phyloP scores from a whole-genome alignment of 1,140 invertebrate species.

The Penaeus chinensis region DNA sequence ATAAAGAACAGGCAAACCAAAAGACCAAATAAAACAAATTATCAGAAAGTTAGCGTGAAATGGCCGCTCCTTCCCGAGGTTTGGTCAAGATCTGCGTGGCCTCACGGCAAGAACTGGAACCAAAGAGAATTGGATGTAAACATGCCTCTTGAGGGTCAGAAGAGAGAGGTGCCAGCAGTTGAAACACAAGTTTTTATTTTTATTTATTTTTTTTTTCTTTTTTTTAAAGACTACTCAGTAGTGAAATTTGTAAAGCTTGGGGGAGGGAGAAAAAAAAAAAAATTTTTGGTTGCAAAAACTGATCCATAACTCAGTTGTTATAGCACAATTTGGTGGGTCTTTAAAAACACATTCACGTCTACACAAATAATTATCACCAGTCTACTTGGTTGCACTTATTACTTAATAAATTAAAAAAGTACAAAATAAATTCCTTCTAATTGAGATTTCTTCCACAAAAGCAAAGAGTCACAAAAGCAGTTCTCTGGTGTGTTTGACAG shows the following conservation, averaged over 20 bases:
- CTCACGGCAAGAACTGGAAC: no score
- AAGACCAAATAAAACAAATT: not conserved
- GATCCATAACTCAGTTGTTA: conserved; percentile 58
- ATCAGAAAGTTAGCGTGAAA: no score
- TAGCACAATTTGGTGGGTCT: conserved; percentile 58
- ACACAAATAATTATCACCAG: conserved; percentile 55
- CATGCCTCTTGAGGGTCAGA: conserved; percentile 20
- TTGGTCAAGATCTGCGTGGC: no score
- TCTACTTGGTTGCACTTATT: conserved; percentile 61
- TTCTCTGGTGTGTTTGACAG: conserved; percentile 55
- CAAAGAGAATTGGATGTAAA: no score
- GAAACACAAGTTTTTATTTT: conserved; percentile 33
- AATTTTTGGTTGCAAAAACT: conserved; percentile 58
- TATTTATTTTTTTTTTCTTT: no score
- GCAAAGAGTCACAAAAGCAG: conserved; percentile 53
- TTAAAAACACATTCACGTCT: conserved; percentile 49
- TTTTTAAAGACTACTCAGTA: conserved; percentile 48
- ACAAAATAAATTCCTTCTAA: conserved; percentile 61
- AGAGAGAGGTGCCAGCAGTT: conserved; percentile 57
- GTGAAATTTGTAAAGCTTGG: conserved; percentile 57
- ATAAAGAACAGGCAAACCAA: not conserved
- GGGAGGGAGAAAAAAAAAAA: not conserved
- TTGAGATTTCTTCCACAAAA: conserved; percentile 47
- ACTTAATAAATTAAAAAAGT: conserved; percentile 63
- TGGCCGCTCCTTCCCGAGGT: no score